Evolutionary conservation across 1,140 invertebrate species (phyloP).

Genomic region (Periplaneta americana): DNA sequence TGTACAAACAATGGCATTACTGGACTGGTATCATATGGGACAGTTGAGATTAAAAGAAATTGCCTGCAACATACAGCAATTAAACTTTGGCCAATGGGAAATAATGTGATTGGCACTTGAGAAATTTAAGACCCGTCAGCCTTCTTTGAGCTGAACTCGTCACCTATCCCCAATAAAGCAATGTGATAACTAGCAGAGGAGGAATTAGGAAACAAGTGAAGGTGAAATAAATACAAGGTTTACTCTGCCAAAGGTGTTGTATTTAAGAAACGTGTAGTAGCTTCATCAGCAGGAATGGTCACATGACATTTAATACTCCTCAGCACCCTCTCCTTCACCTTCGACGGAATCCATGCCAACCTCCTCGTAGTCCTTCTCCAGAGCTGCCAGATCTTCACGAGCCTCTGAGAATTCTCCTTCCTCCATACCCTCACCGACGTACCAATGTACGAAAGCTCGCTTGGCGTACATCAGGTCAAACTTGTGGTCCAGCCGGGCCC

Average conservation of each 20-base stretch:
- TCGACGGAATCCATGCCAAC: constrained; percentile 54
- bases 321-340: constrained; percentile 63
- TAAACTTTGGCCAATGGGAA: too few species aligned
- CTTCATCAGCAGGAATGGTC: neutral
- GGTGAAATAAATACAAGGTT: neutral
- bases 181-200: too few species aligned
- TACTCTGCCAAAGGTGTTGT: neutral
- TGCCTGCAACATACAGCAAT: too few species aligned
- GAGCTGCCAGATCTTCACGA: constrained; percentile 66
- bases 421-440: constrained; percentile 69
- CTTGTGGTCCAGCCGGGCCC: constrained; percentile 73
- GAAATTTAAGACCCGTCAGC: too few species aligned
- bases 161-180: too few species aligned
- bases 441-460: constrained; percentile 73
- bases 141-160: too few species aligned
- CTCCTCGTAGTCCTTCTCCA: constrained; percentile 64
- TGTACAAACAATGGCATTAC: too few species aligned
- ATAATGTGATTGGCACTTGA: too few species aligned
- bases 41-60: too few species aligned
- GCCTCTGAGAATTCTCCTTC: constrained; percentile 73
- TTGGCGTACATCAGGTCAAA: constrained; percentile 82
- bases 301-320: constrained; percentile 50
- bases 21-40: too few species aligned
- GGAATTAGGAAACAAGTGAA: neutral
- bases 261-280: neutral